Base-by-base conservation (phyloP, 2,888 invertebrate species). In the Apeira syringaria region DNA sequence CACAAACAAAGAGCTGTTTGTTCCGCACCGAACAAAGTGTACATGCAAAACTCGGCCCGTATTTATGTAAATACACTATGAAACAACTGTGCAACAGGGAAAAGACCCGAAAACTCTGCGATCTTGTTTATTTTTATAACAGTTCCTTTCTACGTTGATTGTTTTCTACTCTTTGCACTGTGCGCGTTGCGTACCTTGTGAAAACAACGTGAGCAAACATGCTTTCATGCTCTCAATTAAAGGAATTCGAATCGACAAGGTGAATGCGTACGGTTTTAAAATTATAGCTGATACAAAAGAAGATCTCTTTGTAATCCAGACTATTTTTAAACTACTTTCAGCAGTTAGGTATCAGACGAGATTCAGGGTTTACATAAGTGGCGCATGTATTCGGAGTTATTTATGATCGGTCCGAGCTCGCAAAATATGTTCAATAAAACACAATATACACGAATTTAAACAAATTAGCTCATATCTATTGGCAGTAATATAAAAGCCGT, bases 1-100 rank as follows among this genome's bases (percentile, higher is more conserved):
- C 55, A 58, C 69, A 72, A 73, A 77, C 71, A 74, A 65, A 69
- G 63, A 64, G 47, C 57, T 74, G 76, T 80, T 80, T 81, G 74
- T 63, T 61, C 68, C 70, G 59, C 54, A 58, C 53, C 68, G 61
- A 73, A 80, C 80, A 80, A 77, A 81, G 74, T 77, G 73, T 74
- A 74, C 76, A 74, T 74, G 67, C 64, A 65, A 73, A 73, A 65
- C 67, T 61, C 72, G 60, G 61, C 61, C 67, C 63, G 72, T 76
- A 76, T 80, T 76, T 79, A 79, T 79, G 81, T 80, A 84, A 82
- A 85, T 76, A 83, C 64, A 67, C 73, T 66, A 67, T 70, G 69
- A 73, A 80, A 74, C 76, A 75, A 79, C 70, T 71, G 71, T 72
- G 66, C 69, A 71, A 61, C 62, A 67, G 64, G 57, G 56, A 56